Evolutionary conservation across 2,113 vertebrate species (phyloP).

Genomic region (Eonycteris spelaea): DNA sequence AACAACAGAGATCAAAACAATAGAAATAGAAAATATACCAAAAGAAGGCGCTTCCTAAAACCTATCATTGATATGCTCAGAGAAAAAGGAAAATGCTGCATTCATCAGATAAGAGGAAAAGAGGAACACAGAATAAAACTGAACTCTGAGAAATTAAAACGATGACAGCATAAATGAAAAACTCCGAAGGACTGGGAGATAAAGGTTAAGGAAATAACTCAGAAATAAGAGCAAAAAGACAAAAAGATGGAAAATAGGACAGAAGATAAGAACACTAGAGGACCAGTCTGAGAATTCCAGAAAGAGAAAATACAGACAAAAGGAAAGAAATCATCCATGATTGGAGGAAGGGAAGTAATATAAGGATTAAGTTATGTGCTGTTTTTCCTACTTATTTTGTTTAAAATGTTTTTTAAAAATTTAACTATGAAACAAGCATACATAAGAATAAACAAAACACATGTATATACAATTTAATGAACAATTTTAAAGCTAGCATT

Average conservation of each 20-base stretch:
- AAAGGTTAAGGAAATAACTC: not conserved
- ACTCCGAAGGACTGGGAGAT: not conserved
- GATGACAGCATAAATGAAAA: not conserved
- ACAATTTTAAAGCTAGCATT: not conserved
- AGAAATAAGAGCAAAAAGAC: constrained; percentile 13
- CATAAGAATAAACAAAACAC: not conserved
- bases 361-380: not conserved
- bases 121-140: not conserved
- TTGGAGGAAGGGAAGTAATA: not conserved
- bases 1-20: not conserved
- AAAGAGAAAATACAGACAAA: not conserved
- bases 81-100: not conserved
- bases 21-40: not conserved
- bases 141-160: not conserved
- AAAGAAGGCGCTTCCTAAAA: not conserved
- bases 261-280: not conserved
- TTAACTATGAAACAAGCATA: not conserved
- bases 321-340: not conserved
- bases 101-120: not conserved
- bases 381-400: not conserved
- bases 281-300: not conserved
- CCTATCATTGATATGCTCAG: not conserved
- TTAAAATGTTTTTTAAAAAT: not conserved
- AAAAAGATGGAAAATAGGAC: not conserved
- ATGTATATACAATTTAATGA: not conserved